Conservation (phyloP, 2,797 vertebrate genomes). For the Muraenolepis orangiensis region DNA sequence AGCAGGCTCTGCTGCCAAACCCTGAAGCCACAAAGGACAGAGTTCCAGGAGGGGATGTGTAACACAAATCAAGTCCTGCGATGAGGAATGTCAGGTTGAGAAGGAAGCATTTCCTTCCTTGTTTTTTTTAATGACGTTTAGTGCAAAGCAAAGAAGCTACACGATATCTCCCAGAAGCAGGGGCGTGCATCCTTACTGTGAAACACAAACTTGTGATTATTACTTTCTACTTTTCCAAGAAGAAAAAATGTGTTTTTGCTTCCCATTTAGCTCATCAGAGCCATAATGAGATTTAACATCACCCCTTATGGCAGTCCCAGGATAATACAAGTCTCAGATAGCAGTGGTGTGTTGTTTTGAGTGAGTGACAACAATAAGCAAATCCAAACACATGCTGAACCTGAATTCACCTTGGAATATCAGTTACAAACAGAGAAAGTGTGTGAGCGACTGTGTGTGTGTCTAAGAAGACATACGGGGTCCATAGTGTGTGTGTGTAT, state of each 20-base stretch:
- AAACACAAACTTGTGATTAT: not conserved
- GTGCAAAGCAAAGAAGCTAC: not conserved
- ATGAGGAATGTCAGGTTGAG: not conserved
- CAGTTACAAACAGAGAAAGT: conserved; percentile 3
- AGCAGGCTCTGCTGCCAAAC: too few relatives aligned
- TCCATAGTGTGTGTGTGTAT: conserved; percentile 7
- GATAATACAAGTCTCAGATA: conserved; percentile 6
- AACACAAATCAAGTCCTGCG: not conserved
- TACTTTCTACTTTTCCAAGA: not conserved
- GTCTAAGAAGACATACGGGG: too few relatives aligned
- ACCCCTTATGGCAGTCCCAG: conserved; percentile 35
- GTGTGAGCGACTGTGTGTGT: conserved; percentile 6
- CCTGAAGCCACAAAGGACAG: not conserved
- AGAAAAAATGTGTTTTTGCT: not conserved
- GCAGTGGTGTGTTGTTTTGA: not conserved
- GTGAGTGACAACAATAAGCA: too few relatives aligned
- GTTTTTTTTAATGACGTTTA: too few relatives aligned
- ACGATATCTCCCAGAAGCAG: not conserved
- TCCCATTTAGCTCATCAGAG: not conserved
- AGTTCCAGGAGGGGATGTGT: not conserved
- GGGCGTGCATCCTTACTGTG: not conserved
- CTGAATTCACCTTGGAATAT: conserved; percentile 4
- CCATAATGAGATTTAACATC: conserved; percentile 26
- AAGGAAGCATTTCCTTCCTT: not conserved
- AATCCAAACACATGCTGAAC: not conserved